A percentile compares a stretch with the other conserved stretches of the same genome.
phyloP scores from a whole-genome alignment of 1,140 invertebrate species.

The Zaprionus lachaisei region DNA sequence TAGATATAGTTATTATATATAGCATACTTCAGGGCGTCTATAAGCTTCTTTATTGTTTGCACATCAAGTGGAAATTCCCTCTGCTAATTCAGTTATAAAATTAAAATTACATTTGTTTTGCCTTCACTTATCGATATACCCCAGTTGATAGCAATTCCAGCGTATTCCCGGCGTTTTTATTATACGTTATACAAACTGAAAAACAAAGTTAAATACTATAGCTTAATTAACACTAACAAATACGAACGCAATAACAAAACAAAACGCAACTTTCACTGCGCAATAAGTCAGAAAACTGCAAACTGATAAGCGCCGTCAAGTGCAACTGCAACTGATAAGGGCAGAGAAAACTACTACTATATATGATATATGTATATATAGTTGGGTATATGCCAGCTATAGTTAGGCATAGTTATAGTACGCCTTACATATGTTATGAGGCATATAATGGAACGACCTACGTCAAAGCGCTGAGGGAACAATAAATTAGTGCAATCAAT shows the following conservation, averaged over 20 bases:
- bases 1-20: not conserved
- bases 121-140: slow-evolving; percentile 6
- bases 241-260: slow-evolving; percentile 10
- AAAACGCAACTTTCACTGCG: slow-evolving; percentile 79
- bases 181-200: slow-evolving; percentile 18
- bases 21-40: slow-evolving; percentile 9
- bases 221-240: slow-evolving; percentile 39
- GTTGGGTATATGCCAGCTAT: not conserved
- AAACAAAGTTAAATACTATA: slow-evolving; percentile 33
- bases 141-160: not conserved
- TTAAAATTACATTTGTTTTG: not conserved
- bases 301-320: slow-evolving; percentile 64
- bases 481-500: slow-evolving; percentile 33
- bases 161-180: not conserved
- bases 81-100: not conserved
- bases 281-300: slow-evolving; percentile 62
- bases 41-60: not conserved
- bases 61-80: not conserved
- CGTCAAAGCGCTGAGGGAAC: slow-evolving; percentile 46
- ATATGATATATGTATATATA: slow-evolving; percentile 20
- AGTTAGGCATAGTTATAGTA: not conserved
- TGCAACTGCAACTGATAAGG: slow-evolving; percentile 50
- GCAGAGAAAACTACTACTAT: slow-evolving; percentile 30
- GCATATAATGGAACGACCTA: slow-evolving; percentile 39
- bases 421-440: not conserved